Base-by-base conservation (phyloP, 2,797 vertebrate species). In the Lindbergichthys nudifrons region DNA sequence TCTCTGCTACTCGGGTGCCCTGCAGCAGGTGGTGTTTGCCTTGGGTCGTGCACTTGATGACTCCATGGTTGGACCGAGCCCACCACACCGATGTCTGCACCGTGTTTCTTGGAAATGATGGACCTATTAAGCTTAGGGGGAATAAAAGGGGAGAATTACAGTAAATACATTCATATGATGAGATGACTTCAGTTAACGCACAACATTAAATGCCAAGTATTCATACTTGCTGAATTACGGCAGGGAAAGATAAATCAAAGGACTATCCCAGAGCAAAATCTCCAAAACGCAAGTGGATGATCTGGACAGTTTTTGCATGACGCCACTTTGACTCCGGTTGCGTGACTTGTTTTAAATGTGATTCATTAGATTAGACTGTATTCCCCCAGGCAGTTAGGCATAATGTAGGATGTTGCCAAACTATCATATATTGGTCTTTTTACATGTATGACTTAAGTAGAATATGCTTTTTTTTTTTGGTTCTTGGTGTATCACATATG, bases 51-150 rank as follows among this genome's bases (percentile, higher is more conserved):
- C 87, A 92, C 91, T 76, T 70, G 71, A 77, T 85, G 81, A 87
- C 90, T 87, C 82, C 10, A 7, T 14, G 57, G 74, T 64, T 89
- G 87, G 86, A 83, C 36, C 4, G 3, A 26, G 69, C 75, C 85
- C 83, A 82, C 61, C 57, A 66, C 54, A 26, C 78, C 79, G 85
- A 88, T 86, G 86, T 90, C 72, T 80, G 87, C 66, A 53, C 72
- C 41, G 71, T 70, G 80, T 56, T 92, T 91, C 90, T 84, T 90
- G 88, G 93, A 92, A 92, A 85, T 30, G 79, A 67, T 76, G 78
- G 62, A 75, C 88, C 83, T 79, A 68, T 92, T 95, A 94, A 92
- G 86, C 93, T 93, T 93, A 92, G 92, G 52, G 9, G 63, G 69
- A 23, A 68, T 80, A 92, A 91, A 93, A 94, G 80, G 14, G 52